A percentile compares a stretch with the other conserved stretches of the same genome.
Conservation (phyloP, 2,888 invertebrate species). For the Polietes domitor region DNA sequence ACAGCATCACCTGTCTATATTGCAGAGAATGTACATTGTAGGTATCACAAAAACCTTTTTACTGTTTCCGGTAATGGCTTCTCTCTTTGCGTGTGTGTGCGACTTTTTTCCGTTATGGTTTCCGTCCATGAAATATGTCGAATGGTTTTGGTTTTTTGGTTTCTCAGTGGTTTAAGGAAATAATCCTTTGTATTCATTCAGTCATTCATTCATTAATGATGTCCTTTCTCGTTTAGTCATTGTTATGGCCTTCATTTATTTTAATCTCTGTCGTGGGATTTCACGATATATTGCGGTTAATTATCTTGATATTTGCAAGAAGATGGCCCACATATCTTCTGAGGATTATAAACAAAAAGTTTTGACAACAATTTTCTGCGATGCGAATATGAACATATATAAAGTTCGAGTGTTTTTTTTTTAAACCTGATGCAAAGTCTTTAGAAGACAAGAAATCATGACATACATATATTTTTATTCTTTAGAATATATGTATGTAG, state of each 20-base stretch:
- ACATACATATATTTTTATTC: too few relatives aligned
- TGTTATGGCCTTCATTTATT: not conserved
- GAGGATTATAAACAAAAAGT: too few relatives aligned
- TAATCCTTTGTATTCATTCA: conserved; percentile 5
- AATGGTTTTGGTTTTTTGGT: not conserved
- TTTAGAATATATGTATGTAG: too few relatives aligned
- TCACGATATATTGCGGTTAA: too few relatives aligned
- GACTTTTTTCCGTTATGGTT: conserved; percentile 3
- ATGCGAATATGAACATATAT: too few relatives aligned
- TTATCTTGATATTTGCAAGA: too few relatives aligned
- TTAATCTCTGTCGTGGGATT: not conserved
- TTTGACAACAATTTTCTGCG: too few relatives aligned
- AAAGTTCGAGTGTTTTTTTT: too few relatives aligned
- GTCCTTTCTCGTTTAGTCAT: not conserved
- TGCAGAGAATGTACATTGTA: not conserved
- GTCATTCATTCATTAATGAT: not conserved
- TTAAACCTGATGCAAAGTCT: too few relatives aligned
- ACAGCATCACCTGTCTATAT: not conserved
- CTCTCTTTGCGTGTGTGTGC: not conserved
- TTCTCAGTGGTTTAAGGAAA: not conserved
- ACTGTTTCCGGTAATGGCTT: not conserved
- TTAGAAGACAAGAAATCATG: too few relatives aligned
- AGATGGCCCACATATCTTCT: too few relatives aligned
- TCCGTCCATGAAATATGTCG: not conserved
- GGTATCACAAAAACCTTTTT: not conserved